phyloP scores from a whole-genome alignment of 1,140 invertebrate species.

The Pachyrhynchus sulphureomaculatus region DNA sequence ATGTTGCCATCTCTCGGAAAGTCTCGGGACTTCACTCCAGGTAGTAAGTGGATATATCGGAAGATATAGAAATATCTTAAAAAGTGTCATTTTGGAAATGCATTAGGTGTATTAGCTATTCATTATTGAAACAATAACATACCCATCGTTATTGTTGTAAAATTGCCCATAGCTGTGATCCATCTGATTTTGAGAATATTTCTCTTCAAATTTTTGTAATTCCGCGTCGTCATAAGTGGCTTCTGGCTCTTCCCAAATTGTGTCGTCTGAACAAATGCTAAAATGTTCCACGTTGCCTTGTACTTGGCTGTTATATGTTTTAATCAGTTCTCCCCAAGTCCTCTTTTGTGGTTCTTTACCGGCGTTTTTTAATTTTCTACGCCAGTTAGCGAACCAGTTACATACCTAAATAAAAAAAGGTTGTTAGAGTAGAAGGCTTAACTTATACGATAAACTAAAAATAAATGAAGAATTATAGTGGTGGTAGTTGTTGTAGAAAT shows the following conservation, averaged over 20 bases:
- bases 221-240: conserved; percentile 19
- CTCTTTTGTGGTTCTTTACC: conserved; percentile 62
- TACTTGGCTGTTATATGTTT: conserved; percentile 70
- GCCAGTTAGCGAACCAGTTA: conserved; percentile 78
- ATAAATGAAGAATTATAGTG: too few relatives aligned
- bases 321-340: conserved; percentile 71
- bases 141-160: conserved; percentile 25
- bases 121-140: too few relatives aligned
- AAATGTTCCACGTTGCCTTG: conserved; percentile 73
- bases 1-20: too few relatives aligned
- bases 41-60: too few relatives aligned
- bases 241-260: conserved; percentile 68
- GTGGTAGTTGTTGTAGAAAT: too few relatives aligned
- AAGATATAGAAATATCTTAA: too few relatives aligned
- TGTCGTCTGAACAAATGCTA: conserved; percentile 71
- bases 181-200: conserved; percentile 11
- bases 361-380: conserved; percentile 70
- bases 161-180: conserved; percentile 18
- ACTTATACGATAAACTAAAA: too few relatives aligned
- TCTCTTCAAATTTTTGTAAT: conserved; percentile 24
- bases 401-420: conserved; percentile 59
- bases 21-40: too few relatives aligned
- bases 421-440: too few relatives aligned
- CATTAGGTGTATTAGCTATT: too few relatives aligned
- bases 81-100: too few relatives aligned